Evolutionary conservation across 2,113 vertebrate genomes (phyloP), one percentile per base, ranked within the genome.

Genomic region (Rhinolophus ferrumequinum): DNA sequence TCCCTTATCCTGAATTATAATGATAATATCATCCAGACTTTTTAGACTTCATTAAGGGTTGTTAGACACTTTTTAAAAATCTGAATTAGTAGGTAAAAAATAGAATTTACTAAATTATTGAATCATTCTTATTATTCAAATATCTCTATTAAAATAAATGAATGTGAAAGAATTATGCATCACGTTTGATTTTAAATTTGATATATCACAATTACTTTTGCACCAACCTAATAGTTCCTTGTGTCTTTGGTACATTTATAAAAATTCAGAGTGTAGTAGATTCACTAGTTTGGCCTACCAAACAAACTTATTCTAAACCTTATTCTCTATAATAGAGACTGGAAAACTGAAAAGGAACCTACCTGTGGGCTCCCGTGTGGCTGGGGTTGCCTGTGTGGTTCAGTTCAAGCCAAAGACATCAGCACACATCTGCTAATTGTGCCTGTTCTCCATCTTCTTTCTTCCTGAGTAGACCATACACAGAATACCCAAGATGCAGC

Each of bases 131-230:
- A 47, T 26, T 92, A 38, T 64, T 58, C 44, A 77, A 70, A n/a
- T 92, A 88, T 62, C 26, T 92, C 33, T 64, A 72, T 75, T 81
- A 91, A 92, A 66, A 33, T 73, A 47, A 92, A 16, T 64, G 35
- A 77, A 64, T 38, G 21, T 41, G 22, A 13, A 83, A 92, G 84
- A 84, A 77, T 64, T 72, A 38, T 94, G 19, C 22, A 72, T 64
- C 13, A 38, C 88, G 21, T 70, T 88, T 82, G 62, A 89, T 50
- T 73, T 86, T 76, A 54, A 91, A 56, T 77, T 84, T 84, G 41
- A 44, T 44, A 44, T 44, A 44, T 6, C 41, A 44, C 41, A 44
- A 44, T 44, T 44, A 44, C 41, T 44, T 44, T 44, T 44, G 41
- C 41, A 44, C 41, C 41, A 44, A 44, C 41, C 6, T 44, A 44